These are phyloP conservation scores for Mizuhopecten yessoensis DNA, from an alignment of 1,140 invertebrate genomes.

Conservation along the genomic window DNA sequence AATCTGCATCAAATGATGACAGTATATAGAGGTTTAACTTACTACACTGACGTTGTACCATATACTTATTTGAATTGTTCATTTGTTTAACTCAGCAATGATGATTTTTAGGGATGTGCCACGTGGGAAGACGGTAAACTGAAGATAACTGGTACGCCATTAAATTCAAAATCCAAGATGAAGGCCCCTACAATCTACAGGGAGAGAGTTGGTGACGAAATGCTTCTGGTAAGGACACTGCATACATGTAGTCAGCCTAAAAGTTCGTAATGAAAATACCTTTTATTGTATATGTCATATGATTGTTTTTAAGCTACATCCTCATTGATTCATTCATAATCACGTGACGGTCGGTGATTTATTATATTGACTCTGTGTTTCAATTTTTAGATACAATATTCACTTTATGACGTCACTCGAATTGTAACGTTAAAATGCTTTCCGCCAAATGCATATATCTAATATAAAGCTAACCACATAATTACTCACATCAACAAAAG, in stretches of 20 bases:
- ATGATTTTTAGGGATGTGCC: neutral
- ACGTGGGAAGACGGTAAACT: conserved; percentile 49
- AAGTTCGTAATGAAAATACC: too few species aligned
- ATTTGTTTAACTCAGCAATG: too few species aligned
- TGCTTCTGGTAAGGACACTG: conserved; percentile 38
- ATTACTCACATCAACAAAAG: too few species aligned
- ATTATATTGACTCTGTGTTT: too few species aligned
- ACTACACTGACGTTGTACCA: too few species aligned
- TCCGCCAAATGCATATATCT: too few species aligned
- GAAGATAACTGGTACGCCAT: neutral
- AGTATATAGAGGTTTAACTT: too few species aligned
- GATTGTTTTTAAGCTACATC: neutral
- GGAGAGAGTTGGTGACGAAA: conserved; percentile 41
- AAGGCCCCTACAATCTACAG: conserved; percentile 43
- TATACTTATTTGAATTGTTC: too few species aligned
- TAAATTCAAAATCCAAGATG: neutral
- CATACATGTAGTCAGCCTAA: too few species aligned
- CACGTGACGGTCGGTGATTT: neutral
- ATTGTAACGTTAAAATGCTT: too few species aligned
- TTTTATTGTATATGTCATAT: neutral
- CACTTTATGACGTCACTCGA: neutral
- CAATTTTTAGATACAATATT: neutral
- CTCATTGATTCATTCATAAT: neutral
- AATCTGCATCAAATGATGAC: too few species aligned
- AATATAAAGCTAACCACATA: too few species aligned